Evolutionary conservation across 2,113 vertebrate genomes (phyloP).

Genomic region (Herpailurus yagouaroundi): DNA sequence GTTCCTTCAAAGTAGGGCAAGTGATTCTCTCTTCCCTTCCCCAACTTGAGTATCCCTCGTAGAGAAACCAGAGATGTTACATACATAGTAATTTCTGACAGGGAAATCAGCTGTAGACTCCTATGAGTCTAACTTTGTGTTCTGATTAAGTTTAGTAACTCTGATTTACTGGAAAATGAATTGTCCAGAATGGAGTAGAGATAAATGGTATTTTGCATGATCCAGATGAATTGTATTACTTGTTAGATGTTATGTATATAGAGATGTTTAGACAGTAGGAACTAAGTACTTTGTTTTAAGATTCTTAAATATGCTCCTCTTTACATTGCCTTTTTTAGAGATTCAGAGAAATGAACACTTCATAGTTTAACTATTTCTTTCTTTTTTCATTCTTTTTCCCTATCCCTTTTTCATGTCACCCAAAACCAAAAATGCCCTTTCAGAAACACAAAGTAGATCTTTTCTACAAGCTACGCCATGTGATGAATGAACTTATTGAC

Average conservation of each 20-base stretch:
- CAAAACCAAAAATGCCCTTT: constrained; percentile 73
- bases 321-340: constrained; percentile 69
- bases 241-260: not conserved
- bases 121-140: not conserved
- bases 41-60: not conserved
- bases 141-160: constrained; percentile 16
- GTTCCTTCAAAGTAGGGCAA: constrained; percentile 52
- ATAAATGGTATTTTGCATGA: not conserved
- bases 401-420: constrained; percentile 56
- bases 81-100: not conserved
- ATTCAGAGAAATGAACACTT: constrained; percentile 70
- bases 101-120: not conserved
- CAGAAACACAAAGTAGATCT: constrained; percentile 98
- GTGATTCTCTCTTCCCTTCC: not conserved
- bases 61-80: not conserved
- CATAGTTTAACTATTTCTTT: constrained; percentile 79
- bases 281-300: constrained; percentile 12
- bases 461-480: constrained; percentile 97
- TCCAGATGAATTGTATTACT: not conserved
- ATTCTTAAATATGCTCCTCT: constrained; percentile 40
- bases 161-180: not conserved
- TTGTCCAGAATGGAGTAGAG: not conserved
- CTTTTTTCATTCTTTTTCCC: constrained; percentile 66
- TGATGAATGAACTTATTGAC: constrained; percentile 99
- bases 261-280: not conserved